Evolutionary conservation across 2,888 invertebrate species (phyloP), one percentile per base, ranked within the genome.

Genomic region (Hyles lineata): DNA sequence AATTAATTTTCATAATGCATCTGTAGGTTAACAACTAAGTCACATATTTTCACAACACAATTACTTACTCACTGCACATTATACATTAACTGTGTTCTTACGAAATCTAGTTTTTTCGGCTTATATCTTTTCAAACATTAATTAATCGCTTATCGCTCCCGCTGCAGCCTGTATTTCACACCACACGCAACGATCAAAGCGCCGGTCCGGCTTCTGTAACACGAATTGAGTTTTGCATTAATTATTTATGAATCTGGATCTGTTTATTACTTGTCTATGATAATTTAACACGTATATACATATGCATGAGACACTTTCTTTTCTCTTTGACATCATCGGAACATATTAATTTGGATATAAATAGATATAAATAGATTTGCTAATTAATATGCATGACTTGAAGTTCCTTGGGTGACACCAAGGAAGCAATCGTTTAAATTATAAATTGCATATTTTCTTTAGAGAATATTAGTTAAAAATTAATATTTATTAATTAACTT

Each of bases 161-260:
- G 76, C 77, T 72, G 76, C 75, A 80, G 70, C 72, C 80, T 72
- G 76, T 78, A 67, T 25, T 80, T 78, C 77, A 72, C 8, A 67
- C 74, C 75, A 73, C 8, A 71, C 62, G 1, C 35, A 62, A 23
- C 73, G 79, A 84, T 86, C 85, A 86, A 88, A 87, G 85, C 71
- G 70, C 78, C 81, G 83, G 71, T 76, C 81, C 76, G 77, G 82
- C 83, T 83, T 74, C 85, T 75, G 82, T 75, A 74, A 78, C 78
- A 81, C 83, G 82, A 83, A 84, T 83, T 81, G 78, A 82, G 80
- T 84, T 78, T 75, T 77, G 71, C 79, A 85, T 86, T 81, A 87
- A 88, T 86, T 83, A 87, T 87, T 81, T 85, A 87, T 86, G 83
- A 85, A 78, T 71, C 73, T 75, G 81, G 81, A 79, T 78, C 81